Evolutionary conservation across 2,888 invertebrate genomes (phyloP), one percentile per base, ranked within the genome.

Genomic region (Agonopterix alstromeriana): DNA sequence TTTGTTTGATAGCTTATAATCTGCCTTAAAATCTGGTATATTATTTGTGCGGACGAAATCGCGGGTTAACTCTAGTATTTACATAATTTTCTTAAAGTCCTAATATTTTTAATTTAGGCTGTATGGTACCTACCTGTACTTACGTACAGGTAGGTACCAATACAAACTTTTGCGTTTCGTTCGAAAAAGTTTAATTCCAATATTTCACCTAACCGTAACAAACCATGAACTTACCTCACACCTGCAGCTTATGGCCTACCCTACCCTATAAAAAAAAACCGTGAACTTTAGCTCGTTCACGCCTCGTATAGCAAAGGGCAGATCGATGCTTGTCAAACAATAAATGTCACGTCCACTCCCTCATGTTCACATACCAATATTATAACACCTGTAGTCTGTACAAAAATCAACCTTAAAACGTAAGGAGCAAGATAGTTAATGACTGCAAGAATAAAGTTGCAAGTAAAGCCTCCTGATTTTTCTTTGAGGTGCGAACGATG

Each of bases 291-390:
- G 61, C 71, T 67, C 66, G 63, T 79, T 84, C 80, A 80, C 84
- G 83, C 82, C 73, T 82, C 77, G 82, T 74, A 78, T 80, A 77
- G 75, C 81, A 87, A 86, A 86, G 83, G 83, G 77, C 86, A 87
- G 86, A 87, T 87, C 87, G 87, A 88, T 88, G 82, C 77, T 82
- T 83, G 86, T 86, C 87, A 87, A 85, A 88, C 87, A 87, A 88
- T 87, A 86, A 88, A 88, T 87, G 87, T 85, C 87, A 87, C 84
- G 87, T 87, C 85, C 87, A 87, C 79, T 84, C 87, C 87, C 86
- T 82, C 72, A 82, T 77, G 76, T 65, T 79, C 78, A 78, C 78
- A 65, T 56, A 60, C 63, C 58, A 69, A 58, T 36, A 53, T 61
- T 7, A 27, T 27, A 5, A 27, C 27, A 27, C 5, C 57, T 48